Base-by-base conservation (phyloP, 2,888 invertebrate species). In the Laothoe populi region DNA sequence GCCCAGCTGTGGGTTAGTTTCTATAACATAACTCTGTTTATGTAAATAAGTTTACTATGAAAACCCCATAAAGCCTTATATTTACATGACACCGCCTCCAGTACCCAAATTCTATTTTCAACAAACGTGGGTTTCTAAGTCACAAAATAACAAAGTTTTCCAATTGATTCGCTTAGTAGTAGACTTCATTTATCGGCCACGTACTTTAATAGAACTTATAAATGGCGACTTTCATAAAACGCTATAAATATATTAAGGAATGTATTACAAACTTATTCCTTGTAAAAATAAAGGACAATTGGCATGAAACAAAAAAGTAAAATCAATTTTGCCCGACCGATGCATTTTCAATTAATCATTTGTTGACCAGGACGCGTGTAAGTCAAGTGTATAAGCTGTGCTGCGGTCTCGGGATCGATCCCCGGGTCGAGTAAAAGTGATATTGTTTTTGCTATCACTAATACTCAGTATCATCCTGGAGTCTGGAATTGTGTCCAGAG, bases 341-440 rank as follows among this genome's bases (percentile, higher is more conserved):
- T 16, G 31, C 35, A 58, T 59, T 23, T 46, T 62, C 60, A 64
- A 59, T 63, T 64, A 61, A 61, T 63, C 67, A 66, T 73, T 75
- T 77, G 74, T 74, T 68, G 49, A 60, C 61, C 70, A 71, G 76
- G 76, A 67, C 78, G 68, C 74, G 70, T 75, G 71, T 73, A 84
- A 82, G 82, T 83, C 79, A 80, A 81, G 80, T 74, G 68, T 74
- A 75, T 74, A 80, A 82, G n/a, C n/a, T n/a, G n/a, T n/a, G n/a
- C n/a, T n/a, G n/a, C n/a, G n/a, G n/a, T n/a, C n/a, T n/a, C n/a
- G n/a, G n/a, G n/a, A n/a, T n/a, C n/a, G n/a, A n/a, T n/a, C n/a
- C n/a, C n/a, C n/a, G n/a, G n/a, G n/a, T n/a, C n/a, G n/a, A n/a
- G n/a, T n/a, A n/a, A n/a, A n/a, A n/a, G n/a, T n/a, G n/a, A n/a